Percentiles rank a stretch among this genome's conserved stretches.
These are phyloP conservation scores for Listrodromus nycthemerus DNA, from an alignment of 2,888 invertebrate genomes.

Conservation along the genomic window DNA sequence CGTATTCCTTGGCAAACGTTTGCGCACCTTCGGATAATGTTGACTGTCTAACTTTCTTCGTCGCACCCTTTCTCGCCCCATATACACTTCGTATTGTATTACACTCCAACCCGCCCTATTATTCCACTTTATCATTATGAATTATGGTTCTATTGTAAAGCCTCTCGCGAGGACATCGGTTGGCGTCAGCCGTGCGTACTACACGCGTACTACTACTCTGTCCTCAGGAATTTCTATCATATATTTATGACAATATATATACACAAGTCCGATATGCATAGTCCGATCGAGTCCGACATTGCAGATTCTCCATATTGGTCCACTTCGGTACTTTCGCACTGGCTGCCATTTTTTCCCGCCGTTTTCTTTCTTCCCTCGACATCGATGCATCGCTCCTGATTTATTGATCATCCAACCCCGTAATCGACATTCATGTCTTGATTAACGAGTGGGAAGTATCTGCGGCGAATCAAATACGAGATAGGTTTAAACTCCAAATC, in stretches of 20 bases:
- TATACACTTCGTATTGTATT: constrained; percentile 23
- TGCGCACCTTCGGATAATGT: constrained; percentile 11
- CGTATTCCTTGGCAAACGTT: constrained; percentile 2
- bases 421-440: background rate
- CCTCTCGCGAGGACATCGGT: constrained; percentile 53
- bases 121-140: constrained; percentile 64
- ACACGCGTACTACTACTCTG: constrained; percentile 44
- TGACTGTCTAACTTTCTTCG: constrained; percentile 34
- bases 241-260: constrained; percentile 35
- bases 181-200: constrained; percentile 53
- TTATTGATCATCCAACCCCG: background rate
- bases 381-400: background rate
- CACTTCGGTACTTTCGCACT: constrained; percentile 9
- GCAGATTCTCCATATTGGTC: constrained; percentile 25
- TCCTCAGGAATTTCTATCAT: constrained; percentile 48
- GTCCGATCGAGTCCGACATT: background rate
- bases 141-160: constrained; percentile 62
- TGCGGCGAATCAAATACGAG: too few relatives aligned
- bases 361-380: background rate
- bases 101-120: constrained; percentile 43
- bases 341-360: background rate
- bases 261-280: constrained; percentile 1
- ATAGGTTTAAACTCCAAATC: too few relatives aligned
- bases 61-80: constrained; percentile 40
- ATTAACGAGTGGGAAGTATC: background rate